Percentiles rank a stretch among this genome's conserved stretches.
These are phyloP conservation scores for Poeciliopsis occidentalis DNA, from an alignment of 2,113 vertebrate genomes.

Conservation along the genomic window DNA sequence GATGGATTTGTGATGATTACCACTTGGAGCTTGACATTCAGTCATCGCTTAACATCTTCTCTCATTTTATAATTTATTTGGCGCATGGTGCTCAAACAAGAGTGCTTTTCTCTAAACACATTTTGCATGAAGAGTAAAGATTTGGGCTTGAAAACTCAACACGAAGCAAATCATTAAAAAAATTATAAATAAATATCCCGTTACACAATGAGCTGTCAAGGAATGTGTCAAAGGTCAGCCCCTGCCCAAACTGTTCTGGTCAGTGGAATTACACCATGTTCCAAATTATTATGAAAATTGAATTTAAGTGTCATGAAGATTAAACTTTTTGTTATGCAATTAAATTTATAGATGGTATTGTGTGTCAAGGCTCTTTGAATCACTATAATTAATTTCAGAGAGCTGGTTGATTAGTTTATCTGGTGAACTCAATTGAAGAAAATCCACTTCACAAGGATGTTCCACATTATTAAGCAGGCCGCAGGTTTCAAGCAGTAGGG, in stretches of 20 bases:
- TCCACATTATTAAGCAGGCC: too few species aligned
- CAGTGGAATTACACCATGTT: not conserved
- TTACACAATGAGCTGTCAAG: not conserved
- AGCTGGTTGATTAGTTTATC: too few species aligned
- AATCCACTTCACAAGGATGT: too few species aligned
- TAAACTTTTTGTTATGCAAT: too few species aligned
- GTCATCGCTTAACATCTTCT: slow-evolving; percentile 18
- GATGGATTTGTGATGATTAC: slow-evolving; percentile 46
- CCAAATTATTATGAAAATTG: too few species aligned
- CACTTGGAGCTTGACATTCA: slow-evolving; percentile 28
- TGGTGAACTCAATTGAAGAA: too few species aligned
- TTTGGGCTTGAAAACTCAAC: not conserved
- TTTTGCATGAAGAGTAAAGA: slow-evolving; percentile 18
- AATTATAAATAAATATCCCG: not conserved
- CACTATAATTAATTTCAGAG: too few species aligned
- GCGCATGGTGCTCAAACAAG: not conserved
- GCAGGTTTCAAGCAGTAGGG: too few species aligned
- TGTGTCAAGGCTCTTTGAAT: too few species aligned
- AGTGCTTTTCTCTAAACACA: not conserved
- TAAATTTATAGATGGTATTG: too few species aligned
- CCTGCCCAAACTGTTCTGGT: not conserved
- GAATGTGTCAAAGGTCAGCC: not conserved
- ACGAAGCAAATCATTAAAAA: too few species aligned
- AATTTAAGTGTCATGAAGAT: too few species aligned
- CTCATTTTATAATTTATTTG: slow-evolving; percentile 30